Base-by-base conservation (phyloP, 2,888 invertebrate genomes). In the Pollenia griseotomentosa region DNA sequence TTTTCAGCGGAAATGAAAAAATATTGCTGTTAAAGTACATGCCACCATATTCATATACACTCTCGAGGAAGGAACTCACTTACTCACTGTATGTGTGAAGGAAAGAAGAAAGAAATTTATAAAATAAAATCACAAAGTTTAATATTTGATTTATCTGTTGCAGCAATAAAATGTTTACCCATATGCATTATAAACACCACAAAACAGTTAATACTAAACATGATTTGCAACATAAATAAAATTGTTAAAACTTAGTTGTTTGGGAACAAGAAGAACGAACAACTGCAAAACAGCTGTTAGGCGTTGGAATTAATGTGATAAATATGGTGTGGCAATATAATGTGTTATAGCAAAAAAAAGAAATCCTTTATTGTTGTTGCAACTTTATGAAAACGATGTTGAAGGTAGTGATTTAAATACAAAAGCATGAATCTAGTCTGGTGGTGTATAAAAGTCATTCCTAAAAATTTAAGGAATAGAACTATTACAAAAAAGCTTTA, bases 141-240 rank as follows among this genome's bases (percentile, higher is more conserved):
- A 80, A 87, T 87, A 81, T 87, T 87, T 87, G 87, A 87, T 87
- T 87, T 87, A 87, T 87, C 77, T 81, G 83, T 78, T 71, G 81
- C 84, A 87, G 73, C 87, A 84, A 87, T 84, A 87, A 87, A 83
- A 87, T 87, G 61, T 74, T 84, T 87, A 87, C 77, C 87, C 83
- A 87, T 78, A 87, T 87, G 87, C 83, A 87, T 87, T 87, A 84
- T 87, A 87, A 87, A 81, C 81, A 87, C 83, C 86, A 84, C 81
- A 84, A 87, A 87, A 74, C 83, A 74, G 83, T 87, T 87, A 87
- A 81, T 84, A 81, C 83, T 73, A 87, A 84, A 87, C 83, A 87
- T 87, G 87, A 87, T 87, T 87, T 87, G 83, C 87, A 84, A 84
- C 84, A 84, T 84, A 84, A 87, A 84, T 87, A 87, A 87, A 79